These are phyloP conservation scores for Torymus texanus DNA, from an alignment of 2,888 invertebrate species.

Conservation along the genomic window DNA sequence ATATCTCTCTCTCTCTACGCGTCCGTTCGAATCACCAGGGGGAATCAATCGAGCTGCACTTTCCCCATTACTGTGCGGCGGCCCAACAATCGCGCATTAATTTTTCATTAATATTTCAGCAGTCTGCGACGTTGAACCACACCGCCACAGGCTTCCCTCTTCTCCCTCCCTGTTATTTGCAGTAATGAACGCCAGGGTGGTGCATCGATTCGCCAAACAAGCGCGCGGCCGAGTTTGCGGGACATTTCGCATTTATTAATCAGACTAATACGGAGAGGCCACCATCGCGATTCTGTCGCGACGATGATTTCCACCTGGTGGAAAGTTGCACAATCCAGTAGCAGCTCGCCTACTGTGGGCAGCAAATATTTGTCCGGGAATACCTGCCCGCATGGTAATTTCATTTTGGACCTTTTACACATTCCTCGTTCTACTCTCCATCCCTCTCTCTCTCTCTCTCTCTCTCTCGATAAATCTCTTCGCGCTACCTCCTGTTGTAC, in stretches of 20 bases:
- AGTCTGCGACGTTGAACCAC: neutral
- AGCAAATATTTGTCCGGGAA: conserved; percentile 49
- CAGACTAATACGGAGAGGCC: conserved; percentile 39
- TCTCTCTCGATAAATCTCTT: neutral
- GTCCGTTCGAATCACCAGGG: too few species aligned
- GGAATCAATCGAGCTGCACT: too few species aligned
- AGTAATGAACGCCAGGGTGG: too few species aligned
- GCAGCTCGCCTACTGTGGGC: neutral
- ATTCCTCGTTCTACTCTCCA: neutral
- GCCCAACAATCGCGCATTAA: conserved; percentile 21
- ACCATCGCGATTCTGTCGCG: neutral
- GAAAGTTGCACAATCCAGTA: conserved; percentile 35
- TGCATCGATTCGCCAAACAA: conserved; percentile 2
- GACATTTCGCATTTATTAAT: conserved; percentile 45
- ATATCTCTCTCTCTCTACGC: too few species aligned
- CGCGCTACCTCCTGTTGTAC: too few species aligned
- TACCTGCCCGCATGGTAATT: conserved; percentile 43
- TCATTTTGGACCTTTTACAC: neutral
- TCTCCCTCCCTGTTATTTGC: too few species aligned
- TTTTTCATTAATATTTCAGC: conserved; percentile 42
- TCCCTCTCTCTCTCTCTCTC: neutral
- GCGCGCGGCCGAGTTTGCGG: neutral
- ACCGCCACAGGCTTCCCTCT: too few species aligned
- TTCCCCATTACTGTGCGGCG: too few species aligned
- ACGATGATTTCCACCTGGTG: conserved; percentile 25